Conservation (phyloP, 2,888 invertebrate species). For the Hydraecia micacea region DNA sequence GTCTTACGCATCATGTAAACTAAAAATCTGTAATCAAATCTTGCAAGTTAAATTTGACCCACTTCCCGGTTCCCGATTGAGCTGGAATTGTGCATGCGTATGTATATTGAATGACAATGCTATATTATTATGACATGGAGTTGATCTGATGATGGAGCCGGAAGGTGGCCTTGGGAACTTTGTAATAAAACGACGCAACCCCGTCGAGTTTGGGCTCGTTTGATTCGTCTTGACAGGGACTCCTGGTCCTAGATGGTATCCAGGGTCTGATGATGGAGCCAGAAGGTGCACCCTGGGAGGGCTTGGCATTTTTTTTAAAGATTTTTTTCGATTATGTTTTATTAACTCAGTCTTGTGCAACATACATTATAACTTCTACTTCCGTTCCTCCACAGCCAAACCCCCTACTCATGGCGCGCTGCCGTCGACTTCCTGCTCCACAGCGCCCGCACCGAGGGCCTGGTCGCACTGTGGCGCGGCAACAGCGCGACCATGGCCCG, state of each 20-base stretch:
- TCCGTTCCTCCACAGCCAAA: slow-evolving; percentile 84
- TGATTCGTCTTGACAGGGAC: not conserved
- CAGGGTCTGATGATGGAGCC: not conserved
- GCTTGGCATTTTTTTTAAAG: not conserved
- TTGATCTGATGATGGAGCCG: not conserved
- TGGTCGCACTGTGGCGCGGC: slow-evolving; percentile 97
- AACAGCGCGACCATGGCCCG: slow-evolving; percentile 99
- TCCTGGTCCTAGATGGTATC: not conserved
- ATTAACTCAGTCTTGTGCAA: not conserved
- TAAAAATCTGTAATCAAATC: not conserved
- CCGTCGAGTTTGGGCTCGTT: not conserved
- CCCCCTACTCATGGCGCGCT: slow-evolving; percentile 93
- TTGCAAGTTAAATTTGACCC: not conserved
- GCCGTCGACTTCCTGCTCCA: slow-evolving; percentile 92
- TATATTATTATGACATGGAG: not conserved
- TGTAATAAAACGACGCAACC: not conserved
- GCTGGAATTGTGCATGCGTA: not conserved
- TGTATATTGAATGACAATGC: not conserved
- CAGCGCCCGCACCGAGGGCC: slow-evolving; percentile 94
- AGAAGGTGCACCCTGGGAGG: not conserved
- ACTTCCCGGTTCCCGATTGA: not conserved
- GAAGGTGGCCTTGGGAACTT: not conserved
- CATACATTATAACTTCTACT: not conserved
- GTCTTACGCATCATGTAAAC: not conserved
- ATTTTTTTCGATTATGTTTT: not conserved